Conservation (phyloP, 2,888 invertebrate genomes). For the Daptonema setosum region DNA sequence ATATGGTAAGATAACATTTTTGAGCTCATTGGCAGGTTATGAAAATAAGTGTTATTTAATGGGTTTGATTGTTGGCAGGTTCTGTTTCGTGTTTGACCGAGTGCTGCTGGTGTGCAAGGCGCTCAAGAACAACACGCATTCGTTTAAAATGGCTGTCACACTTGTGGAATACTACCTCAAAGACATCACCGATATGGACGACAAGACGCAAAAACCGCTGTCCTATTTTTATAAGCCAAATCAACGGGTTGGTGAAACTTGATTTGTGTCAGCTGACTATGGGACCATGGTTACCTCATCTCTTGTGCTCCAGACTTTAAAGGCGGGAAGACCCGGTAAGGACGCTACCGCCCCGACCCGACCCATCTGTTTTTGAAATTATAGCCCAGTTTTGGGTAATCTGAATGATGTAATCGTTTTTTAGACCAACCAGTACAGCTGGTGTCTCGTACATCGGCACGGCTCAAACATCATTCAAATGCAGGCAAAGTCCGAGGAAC, state of each 20-base stretch:
- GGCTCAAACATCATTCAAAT: conserved; percentile 63
- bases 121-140: conserved; percentile 61
- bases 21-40: no score
- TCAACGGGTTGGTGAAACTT: not conserved
- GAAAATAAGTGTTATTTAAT: not conserved
- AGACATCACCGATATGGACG: conserved; percentile 8
- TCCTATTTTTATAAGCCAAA: not conserved
- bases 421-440: conserved; percentile 38
- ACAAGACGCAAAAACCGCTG: conserved; percentile 7
- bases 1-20: no score
- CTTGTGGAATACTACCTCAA: conserved; percentile 68
- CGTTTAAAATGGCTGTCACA: conserved; percentile 59
- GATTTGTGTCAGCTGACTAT: no score
- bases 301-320: no score
- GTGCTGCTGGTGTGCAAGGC: conserved; percentile 79
- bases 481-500: conserved; percentile 65
- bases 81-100: conserved; percentile 91
- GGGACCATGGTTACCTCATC: no score
- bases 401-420: no score
- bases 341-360: no score
- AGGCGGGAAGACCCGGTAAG: no score
- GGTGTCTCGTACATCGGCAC: conserved; percentile 59
- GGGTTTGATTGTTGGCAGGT: conserved; percentile 39
- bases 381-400: no score
- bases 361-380: no score